Base-by-base conservation (phyloP, 2,888 invertebrate species). In the Altica lythri region DNA sequence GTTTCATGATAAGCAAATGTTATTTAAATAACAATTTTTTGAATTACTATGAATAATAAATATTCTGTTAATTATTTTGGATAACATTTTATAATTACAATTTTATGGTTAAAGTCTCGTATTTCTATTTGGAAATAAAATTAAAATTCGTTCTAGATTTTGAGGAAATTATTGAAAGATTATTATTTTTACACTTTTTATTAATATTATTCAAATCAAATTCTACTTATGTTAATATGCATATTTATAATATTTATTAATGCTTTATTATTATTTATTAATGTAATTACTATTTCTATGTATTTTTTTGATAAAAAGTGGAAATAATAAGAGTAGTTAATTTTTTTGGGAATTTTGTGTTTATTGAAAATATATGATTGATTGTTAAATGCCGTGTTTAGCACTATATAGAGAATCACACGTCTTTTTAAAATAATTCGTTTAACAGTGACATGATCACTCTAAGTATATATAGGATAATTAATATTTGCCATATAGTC, bases 401-500 rank as follows among this genome's bases (percentile, higher is more conserved):
- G 48, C 48, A 37, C 16, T 38, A n/a, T n/a, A 34, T 45, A 45
- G 45, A 9, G 22, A 45, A 19, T 45, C 34, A 45, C 44, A 45
- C 34, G 34, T 30, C 2, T 44, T 32, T 22, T 44, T 44, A 45
- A 45, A 34, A 34, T 45, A 34, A 45, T 45, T 45, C 19, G 32
- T 45, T 34, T 34, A 45, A 34, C 32, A 22, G 32, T 34, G 45
- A 14, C 34, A 14, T 19, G 19, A 25, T 34, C 45, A 34, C 34
- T 34, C 45, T 45, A 34, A 44, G 18, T 45, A 45, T n/a, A n/a
- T n/a, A n/a, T 45, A 45, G 45, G 13, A 34, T 45, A 45, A 45
- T 45, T 45, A 34, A 45, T 45, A 45, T 45, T 45, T 45, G 45
- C 45, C 37, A 46, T 46, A 37, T 37, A 46, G 46, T 25, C 37